Evolutionary conservation across 2,888 invertebrate genomes (phyloP), one percentile per base, ranked within the genome.

Genomic region (Lepidochrysops patricia): DNA sequence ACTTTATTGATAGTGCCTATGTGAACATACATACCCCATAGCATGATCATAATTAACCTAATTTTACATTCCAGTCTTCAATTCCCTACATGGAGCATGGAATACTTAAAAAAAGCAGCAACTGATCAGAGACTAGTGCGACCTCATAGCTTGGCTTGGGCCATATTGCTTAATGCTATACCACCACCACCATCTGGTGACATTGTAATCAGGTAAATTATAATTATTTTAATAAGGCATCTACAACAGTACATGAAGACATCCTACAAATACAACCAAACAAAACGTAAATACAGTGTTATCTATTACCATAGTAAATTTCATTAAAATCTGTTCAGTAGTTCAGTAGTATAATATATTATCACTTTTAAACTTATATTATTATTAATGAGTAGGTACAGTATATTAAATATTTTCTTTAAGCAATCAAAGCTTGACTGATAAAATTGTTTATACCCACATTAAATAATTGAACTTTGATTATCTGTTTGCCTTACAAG

Each of bases 141-240:
- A 0, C 89, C 89, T 0, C 72, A 84, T 5, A 84, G 86, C 61
- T 67, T 89, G 1, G 84, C 86, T 0, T 90, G 90, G 90, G 83
- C 84, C 1, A 80, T 89, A 12, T 64, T 90, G 64, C 68, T 90
- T 0, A 75, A 83, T 62, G 80, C 83, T 0, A 61, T 90, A 12
- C 90, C 90, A 1, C 72, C 83, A 6, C 82, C 83, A 6, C 82
- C 83, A 0, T 77, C 76, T 26, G 76, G 74, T 29, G 70, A 89
- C 66, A 78, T 89, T 62, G 65, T 81, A 25, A 66, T 73, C 50
- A 79, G 81, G 89, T 88, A 71, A 34, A 25, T 19, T 43, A n/a
- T 15, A 4, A 15, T 26, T 13, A 52, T 29, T 2, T 52, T 19
- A 13, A 29, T 29, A 13, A 0, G n/a, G n/a, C n/a, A n/a, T n/a